phyloP scores from a whole-genome alignment of 2,888 invertebrate genomes.

The Euphydryas editha region DNA sequence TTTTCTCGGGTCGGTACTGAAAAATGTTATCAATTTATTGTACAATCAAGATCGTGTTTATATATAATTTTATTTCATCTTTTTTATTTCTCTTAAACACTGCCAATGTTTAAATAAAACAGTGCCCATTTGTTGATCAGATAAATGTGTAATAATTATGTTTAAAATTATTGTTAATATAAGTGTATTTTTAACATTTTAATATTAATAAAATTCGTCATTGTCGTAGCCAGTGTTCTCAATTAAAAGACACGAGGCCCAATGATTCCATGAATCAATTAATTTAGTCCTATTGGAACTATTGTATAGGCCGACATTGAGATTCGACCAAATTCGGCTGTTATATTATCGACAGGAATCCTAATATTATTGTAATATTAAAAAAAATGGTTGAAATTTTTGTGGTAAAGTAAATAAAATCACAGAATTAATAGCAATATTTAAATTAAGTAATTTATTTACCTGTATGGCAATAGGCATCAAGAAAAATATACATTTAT shows the following conservation, averaged over 20 bases:
- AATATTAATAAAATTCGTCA: constrained; percentile 43
- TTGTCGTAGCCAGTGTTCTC: constrained; percentile 3
- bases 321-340: too few species aligned
- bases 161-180: constrained; percentile 59
- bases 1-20: too few species aligned
- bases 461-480: too few species aligned
- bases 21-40: not conserved
- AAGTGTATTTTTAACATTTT: constrained; percentile 66
- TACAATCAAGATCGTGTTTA: not conserved
- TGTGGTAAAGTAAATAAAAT: too few species aligned
- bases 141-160: constrained; percentile 46
- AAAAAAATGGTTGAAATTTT: too few species aligned
- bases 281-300: too few species aligned
- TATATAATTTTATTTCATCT: not conserved
- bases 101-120: constrained; percentile 23
- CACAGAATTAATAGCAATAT: too few species aligned
- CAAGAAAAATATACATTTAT: too few species aligned
- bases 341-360: too few species aligned
- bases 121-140: not conserved
- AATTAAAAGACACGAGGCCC: not conserved
- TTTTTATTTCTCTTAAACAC: constrained; percentile 11
- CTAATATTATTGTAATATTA: too few species aligned
- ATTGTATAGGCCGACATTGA: too few species aligned
- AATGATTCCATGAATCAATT: not conserved
- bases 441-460: too few species aligned